These are phyloP conservation scores for Drosophila dives DNA, from an alignment of 2,888 invertebrate genomes.

Conservation along the genomic window DNA sequence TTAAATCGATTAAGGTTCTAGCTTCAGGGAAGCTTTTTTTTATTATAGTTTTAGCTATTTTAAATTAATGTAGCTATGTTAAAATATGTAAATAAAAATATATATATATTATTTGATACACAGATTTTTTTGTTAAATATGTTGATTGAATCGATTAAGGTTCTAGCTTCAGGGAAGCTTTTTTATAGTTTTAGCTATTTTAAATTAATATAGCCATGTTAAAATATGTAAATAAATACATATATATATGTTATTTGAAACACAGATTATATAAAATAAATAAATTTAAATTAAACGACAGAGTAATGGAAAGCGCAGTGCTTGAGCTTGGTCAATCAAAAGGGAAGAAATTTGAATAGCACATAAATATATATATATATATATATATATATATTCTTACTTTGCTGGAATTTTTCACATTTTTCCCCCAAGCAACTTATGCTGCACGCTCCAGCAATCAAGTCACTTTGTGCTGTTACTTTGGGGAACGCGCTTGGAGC, in stretches of 20 bases:
- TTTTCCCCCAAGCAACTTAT: slow-evolving; percentile 12
- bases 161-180: background rate
- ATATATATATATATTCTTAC: background rate
- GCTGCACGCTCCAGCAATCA: slow-evolving; percentile 28
- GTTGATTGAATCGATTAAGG: too few relatives aligned
- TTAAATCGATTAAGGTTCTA: background rate
- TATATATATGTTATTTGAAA: background rate
- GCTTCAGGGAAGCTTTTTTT: too few relatives aligned
- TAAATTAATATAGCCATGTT: background rate
- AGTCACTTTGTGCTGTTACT: slow-evolving; percentile 28
- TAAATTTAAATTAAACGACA: background rate
- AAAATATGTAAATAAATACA: background rate
- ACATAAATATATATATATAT: background rate
- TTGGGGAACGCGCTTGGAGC: slow-evolving; percentile 19
- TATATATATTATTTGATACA: background rate
- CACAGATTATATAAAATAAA: background rate
- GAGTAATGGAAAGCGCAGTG: background rate
- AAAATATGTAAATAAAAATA: background rate
- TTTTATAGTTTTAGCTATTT: background rate
- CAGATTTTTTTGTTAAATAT: background rate
- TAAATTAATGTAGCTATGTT: background rate
- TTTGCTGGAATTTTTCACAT: slow-evolving; percentile 2
- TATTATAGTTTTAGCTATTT: too few relatives aligned
- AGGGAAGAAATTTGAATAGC: background rate
- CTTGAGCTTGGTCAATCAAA: background rate